Conservation (phyloP, 2,113 vertebrate genomes). For the Nothocercus nigrocapillus region DNA sequence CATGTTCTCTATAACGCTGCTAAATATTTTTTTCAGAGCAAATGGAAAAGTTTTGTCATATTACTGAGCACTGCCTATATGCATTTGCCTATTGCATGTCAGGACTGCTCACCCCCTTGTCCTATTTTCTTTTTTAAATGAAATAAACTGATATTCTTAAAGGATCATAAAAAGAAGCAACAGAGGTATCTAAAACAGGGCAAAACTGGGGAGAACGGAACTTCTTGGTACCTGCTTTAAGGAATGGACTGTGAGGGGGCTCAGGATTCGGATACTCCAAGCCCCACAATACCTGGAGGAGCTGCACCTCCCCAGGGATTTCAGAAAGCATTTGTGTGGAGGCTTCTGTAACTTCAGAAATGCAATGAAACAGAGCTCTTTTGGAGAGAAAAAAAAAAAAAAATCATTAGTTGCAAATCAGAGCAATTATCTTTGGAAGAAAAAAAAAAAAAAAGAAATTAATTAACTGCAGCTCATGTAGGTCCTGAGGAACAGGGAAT, state of each 20-base stretch:
- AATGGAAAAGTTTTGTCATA: background rate
- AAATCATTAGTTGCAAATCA: background rate
- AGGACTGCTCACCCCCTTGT: background rate
- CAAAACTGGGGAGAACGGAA: background rate
- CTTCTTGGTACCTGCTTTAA: background rate
- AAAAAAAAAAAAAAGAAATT: background rate
- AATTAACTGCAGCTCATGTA: background rate
- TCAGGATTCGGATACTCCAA: background rate
- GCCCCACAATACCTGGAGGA: background rate
- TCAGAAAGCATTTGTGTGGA: accelerated
- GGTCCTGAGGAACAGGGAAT: background rate
- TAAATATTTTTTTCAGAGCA: accelerated
- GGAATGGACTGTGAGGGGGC: background rate
- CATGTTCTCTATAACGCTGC: background rate
- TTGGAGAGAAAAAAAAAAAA: accelerated
- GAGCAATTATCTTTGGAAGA: background rate
- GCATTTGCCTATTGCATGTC: accelerated
- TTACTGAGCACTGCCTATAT: background rate
- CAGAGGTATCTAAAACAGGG: accelerated
- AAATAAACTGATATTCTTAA: background rate
- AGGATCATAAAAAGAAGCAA: background rate
- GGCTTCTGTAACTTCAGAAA: background rate
- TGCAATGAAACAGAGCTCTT: accelerated
- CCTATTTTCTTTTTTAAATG: background rate
- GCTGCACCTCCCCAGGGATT: accelerated